Evolutionary conservation across 2,797 vertebrate genomes (phyloP), one percentile per base, ranked within the genome.

Genomic region (Rhinella marina): DNA sequence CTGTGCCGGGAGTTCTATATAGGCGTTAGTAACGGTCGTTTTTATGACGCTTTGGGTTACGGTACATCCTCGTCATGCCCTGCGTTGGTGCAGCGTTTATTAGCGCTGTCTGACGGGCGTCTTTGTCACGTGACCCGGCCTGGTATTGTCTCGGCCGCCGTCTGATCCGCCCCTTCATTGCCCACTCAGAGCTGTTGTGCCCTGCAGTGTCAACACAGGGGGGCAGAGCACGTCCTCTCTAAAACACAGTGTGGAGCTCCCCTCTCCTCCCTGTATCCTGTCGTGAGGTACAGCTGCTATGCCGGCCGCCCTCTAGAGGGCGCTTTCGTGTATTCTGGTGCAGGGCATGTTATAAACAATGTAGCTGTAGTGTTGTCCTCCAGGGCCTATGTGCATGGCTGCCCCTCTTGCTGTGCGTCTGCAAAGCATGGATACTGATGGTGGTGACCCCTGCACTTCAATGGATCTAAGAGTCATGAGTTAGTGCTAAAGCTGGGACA

Each of bases 221-320:
- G 80, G 84, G 75, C 41, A 68, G 50, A 78, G 48, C 27, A 7
- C 81, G 81, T 84, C 90, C 93, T 90, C 92, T 90, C 92, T 90
- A 13, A 92, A 93, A 93, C 91, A 79, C 91, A 89, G 91, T 0
- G 92, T 88, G 90, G 91, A 87, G 90, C 56, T 2, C 0, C 13
- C 14, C 6, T 87, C 66, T 90, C 90, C 88, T 90, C 83, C 10
- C 91, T 91, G 93, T 90, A 92, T 81, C 93, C 92, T 93, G 80
- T 89, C 80, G 56, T 59, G 81, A 87, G 89, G 64, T 54, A 90
- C 89, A 90, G 21, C 29, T 70, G 7, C 1, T 10, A 11, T 17
- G 7, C 9, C 23, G 6, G 7, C 19, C 59, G 19, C 41, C 32
- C 17, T 21, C 62, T 11, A 11, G 62, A 17, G 9, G 62, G 62